phyloP scores from a whole-genome alignment of 2,888 invertebrate species.

The Thymelicus lineola region DNA sequence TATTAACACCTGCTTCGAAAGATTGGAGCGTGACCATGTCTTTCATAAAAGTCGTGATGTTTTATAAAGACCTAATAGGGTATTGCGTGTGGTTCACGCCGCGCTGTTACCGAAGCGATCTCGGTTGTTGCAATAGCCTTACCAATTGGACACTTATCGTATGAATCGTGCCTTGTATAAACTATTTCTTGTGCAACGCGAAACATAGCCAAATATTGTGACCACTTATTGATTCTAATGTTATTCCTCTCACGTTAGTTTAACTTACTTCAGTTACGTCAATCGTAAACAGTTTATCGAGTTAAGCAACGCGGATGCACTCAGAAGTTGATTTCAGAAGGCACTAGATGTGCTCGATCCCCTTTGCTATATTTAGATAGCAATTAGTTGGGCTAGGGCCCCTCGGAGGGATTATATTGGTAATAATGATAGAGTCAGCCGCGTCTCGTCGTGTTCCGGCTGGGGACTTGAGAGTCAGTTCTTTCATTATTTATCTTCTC shows the following conservation, averaged over 20 bases:
- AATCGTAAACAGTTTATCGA: background rate
- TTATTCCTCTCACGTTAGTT: background rate
- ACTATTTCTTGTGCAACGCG: background rate
- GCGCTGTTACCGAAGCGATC: background rate
- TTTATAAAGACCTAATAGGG: background rate
- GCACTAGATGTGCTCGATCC: too few relatives aligned
- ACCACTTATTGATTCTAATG: background rate
- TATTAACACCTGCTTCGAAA: background rate
- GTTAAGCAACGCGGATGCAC: background rate
- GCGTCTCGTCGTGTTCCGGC: too few relatives aligned
- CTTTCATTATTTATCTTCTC: too few relatives aligned
- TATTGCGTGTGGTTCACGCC: background rate
- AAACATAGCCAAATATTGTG: background rate
- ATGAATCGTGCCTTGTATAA: background rate
- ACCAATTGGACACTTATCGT: conserved; percentile 2
- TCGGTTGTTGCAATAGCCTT: background rate
- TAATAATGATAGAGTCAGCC: too few relatives aligned
- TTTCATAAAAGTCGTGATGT: background rate
- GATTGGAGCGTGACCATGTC: background rate
- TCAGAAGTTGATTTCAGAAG: background rate
- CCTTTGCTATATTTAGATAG: too few relatives aligned
- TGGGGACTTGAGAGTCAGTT: too few relatives aligned
- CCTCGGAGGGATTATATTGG: too few relatives aligned
- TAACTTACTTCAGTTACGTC: background rate
- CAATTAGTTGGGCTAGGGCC: too few relatives aligned